Evolutionary conservation across 2,797 vertebrate genomes (phyloP).

Genomic region (Heterohyrax brucei): DNA sequence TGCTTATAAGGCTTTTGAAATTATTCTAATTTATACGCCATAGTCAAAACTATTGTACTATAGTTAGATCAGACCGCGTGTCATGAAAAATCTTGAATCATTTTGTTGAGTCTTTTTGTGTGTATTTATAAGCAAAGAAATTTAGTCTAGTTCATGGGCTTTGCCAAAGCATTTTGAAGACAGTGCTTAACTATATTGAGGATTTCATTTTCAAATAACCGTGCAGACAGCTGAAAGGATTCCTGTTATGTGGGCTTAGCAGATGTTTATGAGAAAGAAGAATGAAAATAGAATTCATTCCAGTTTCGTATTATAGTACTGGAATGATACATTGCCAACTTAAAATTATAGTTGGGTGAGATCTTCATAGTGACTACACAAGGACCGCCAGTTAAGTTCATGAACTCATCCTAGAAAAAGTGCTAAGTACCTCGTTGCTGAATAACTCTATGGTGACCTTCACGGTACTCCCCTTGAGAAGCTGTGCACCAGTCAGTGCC

Average conservation of each 20-base stretch:
- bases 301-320: neutral
- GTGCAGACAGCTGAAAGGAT: neutral
- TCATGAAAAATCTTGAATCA: neutral
- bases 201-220: neutral
- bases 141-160: neutral
- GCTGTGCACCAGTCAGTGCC: too few species aligned
- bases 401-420: too few species aligned
- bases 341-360: neutral
- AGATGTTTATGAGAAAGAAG: neutral
- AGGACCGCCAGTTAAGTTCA: too few species aligned
- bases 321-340: neutral
- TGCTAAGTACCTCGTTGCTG: too few species aligned
- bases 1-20: slow-evolving; percentile 17
- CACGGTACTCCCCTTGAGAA: too few species aligned
- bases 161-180: neutral
- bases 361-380: slow-evolving; percentile 7
- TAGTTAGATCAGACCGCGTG: neutral
- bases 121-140: neutral
- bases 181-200: neutral
- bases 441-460: too few species aligned
- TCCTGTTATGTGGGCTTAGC: neutral
- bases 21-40: neutral
- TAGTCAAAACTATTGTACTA: neutral
- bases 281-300: neutral
- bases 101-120: neutral